Evolutionary conservation across 53 echinoderm and acorn worm genomes (phyloP).

Genomic region (Crossaster papposus): DNA sequence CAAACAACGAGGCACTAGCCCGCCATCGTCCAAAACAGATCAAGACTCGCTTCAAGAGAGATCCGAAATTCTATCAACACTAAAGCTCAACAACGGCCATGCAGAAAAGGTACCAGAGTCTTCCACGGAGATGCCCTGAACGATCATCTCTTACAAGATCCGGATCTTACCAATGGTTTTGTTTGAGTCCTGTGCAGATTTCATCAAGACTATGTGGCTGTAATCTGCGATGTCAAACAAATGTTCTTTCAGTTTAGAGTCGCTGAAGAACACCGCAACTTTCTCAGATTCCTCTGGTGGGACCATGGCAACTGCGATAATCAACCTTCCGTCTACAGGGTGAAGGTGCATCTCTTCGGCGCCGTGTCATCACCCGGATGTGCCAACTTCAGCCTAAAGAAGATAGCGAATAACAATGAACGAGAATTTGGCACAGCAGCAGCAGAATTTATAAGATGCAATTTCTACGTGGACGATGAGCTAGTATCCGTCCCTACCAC

Average conservation of each 20-base stretch:
- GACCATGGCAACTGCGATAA: background rate
- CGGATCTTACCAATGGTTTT: constrained; percentile 66
- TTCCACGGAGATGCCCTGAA: constrained; percentile 62
- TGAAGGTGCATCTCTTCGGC: no score
- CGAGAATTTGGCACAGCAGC: constrained; percentile 61
- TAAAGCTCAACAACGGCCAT: constrained; percentile 44
- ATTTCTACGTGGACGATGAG: constrained; percentile 79
- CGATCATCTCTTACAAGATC: constrained; percentile 65
- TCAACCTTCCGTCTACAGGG: constrained; percentile 34
- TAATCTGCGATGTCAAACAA: constrained; percentile 54
- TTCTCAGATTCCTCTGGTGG: constrained; percentile 70
- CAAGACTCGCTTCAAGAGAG: no score
- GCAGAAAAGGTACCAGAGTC: constrained; percentile 70
- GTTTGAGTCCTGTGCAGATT: constrained; percentile 70
- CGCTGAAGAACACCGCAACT: constrained; percentile 52
- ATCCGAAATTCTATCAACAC: no score
- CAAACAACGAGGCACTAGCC: constrained; percentile 44
- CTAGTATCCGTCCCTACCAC: constrained; percentile 52
- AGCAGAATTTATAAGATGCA: constrained; percentile 47
- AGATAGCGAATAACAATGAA: constrained; percentile 61
- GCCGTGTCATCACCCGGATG: no score
- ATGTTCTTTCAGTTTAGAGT: no score
- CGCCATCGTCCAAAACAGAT: no score
- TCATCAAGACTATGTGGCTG: constrained; percentile 51
- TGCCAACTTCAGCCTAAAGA: constrained; percentile 66